phyloP scores from a whole-genome alignment of 2,797 vertebrate genomes.

The Masticophis lateralis region DNA sequence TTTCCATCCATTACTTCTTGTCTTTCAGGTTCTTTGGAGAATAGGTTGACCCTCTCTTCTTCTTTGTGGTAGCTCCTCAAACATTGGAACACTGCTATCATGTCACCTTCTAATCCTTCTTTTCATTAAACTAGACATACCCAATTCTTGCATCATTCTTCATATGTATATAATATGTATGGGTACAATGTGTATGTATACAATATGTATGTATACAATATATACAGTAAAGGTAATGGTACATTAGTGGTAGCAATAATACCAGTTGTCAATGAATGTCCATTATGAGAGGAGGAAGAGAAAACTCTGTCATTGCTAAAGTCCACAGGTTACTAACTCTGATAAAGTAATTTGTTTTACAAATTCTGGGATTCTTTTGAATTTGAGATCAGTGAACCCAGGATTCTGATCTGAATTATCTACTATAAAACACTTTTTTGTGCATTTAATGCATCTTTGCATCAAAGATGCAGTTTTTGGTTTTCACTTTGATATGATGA shows the following conservation, averaged over 20 bases:
- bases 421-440: neutral
- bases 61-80: neutral
- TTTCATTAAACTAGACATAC: neutral
- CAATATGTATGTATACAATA: neutral
- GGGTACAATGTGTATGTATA: neutral
- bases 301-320: neutral
- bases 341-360: neutral
- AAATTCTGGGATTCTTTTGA: neutral
- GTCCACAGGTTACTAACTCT: neutral
- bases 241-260: neutral
- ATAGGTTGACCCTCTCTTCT: neutral
- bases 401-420: neutral
- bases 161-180: too few relatives aligned
- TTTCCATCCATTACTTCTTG: neutral
- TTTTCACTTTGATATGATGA: neutral
- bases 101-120: neutral
- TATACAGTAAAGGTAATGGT: neutral
- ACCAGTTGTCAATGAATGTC: neutral
- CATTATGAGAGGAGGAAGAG: neutral
- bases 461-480: neutral
- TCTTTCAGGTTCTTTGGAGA: neutral
- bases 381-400: neutral
- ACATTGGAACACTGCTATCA: too few relatives aligned
- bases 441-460: neutral
- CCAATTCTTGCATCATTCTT: neutral